Conservation (phyloP, 2,888 invertebrate species). For the Perithous albicinctus region DNA sequence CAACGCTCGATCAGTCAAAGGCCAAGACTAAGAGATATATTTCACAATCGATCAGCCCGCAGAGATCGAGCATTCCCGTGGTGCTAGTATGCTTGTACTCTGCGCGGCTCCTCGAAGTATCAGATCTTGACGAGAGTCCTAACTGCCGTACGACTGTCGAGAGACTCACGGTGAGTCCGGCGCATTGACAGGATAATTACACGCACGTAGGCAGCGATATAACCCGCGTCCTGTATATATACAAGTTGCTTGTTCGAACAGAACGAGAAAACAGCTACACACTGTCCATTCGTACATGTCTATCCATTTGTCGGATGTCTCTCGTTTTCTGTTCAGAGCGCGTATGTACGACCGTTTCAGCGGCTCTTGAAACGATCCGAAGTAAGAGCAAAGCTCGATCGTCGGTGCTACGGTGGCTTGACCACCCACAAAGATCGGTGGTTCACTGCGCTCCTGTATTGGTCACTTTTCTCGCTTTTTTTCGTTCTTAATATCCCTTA, state of each 20-base stretch:
- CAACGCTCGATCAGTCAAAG: constrained; percentile 39
- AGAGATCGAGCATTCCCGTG: constrained; percentile 38
- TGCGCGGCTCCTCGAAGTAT: constrained; percentile 20
- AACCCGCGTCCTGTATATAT: constrained; percentile 60
- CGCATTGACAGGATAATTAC: constrained; percentile 81
- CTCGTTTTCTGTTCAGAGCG: constrained; percentile 30
- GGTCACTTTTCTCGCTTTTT: too few species aligned
- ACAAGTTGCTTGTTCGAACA: constrained; percentile 54
- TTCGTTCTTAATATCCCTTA: not conserved
- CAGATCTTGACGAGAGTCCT: constrained; percentile 40
- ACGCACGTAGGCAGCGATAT: constrained; percentile 72
- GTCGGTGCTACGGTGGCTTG: constrained; percentile 40
- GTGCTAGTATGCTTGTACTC: not conserved
- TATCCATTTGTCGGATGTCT: constrained; percentile 56
- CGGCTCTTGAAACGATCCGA: constrained; percentile 19
- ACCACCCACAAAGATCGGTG: constrained; percentile 68
- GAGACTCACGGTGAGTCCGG: constrained; percentile 38
- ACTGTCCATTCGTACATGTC: constrained; percentile 41
- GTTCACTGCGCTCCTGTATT: constrained; percentile 26
- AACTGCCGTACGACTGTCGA: constrained; percentile 2
- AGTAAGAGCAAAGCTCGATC: constrained; percentile 16
- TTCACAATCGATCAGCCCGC: constrained; percentile 49
- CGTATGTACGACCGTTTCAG: constrained; percentile 30
- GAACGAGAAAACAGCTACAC: constrained; percentile 47
- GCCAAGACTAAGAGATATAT: constrained; percentile 22